phyloP scores from a whole-genome alignment of 64 coral and sea anemone species.

The Anthopleura sola region DNA sequence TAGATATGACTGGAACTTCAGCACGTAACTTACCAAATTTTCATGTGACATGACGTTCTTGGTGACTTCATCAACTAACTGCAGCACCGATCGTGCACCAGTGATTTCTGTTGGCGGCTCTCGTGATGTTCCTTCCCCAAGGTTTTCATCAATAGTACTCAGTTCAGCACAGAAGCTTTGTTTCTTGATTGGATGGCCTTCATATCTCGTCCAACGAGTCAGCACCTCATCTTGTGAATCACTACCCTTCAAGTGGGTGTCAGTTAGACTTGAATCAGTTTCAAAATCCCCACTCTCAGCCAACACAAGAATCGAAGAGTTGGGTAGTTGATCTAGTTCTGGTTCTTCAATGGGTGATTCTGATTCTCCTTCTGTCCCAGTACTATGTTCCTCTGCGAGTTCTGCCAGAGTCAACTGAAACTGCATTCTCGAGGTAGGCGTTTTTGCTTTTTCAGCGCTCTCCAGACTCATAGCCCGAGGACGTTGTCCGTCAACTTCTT shows the following conservation, averaged over 20 bases:
- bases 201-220: conserved; percentile 11
- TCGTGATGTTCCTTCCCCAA: not conserved
- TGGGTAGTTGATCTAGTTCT: not conserved
- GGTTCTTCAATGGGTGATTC: not conserved
- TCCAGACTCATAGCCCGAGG: not conserved
- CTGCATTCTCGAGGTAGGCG: not conserved
- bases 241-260: not conserved
- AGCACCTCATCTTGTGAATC: not conserved
- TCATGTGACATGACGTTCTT: conserved; percentile 2
- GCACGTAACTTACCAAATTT: not conserved
- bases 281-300: not conserved
- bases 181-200: not conserved
- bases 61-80: conserved; percentile 26
- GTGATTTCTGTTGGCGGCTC: not conserved
- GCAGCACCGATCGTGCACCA: not conserved
- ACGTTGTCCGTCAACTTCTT: not conserved
- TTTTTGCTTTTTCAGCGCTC: conserved; percentile 1
- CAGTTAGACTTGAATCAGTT: not conserved
- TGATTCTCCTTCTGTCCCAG: not conserved
- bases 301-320: not conserved
- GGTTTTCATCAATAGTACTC: not conserved
- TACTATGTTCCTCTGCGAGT: not conserved
- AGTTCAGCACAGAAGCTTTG: not conserved
- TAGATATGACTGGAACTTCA: too few species aligned
- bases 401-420: not conserved